Base-by-base conservation (phyloP, 1,140 invertebrate genomes). In the Aphaenogaster ashmeadi region DNA sequence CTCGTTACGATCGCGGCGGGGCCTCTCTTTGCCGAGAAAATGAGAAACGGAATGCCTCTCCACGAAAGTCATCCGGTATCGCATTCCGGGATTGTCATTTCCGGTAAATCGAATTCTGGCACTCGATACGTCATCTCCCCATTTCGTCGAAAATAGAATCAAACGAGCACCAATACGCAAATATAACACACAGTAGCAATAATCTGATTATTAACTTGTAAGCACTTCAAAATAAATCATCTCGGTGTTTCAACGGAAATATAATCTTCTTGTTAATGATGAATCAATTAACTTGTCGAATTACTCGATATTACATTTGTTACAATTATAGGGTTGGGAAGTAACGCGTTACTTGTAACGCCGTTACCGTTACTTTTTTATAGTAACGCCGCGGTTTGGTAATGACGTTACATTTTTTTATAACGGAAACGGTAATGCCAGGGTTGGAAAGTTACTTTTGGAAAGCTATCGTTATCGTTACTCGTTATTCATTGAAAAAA, bases 51-150 rank as follows among this genome's bases (percentile, higher is more conserved):
- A 7, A 5, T 41, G 27, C 41, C 21, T 47, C 60, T n/a, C 15
- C 27, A 47, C 36, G 27, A 78, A 44, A 78, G 9, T 21, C 58
- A 64, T 27, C 56, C 58, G 58, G 41, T 47, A 36, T 62, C 41
- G 7, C 75, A 47, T 79, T 47, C 58, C 75, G 18, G 9, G 36
- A 64, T 18, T n/a, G 41, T 41, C 58, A 47, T 79, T 79, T 79
- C 75, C 41, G 58, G 9, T 33, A 18, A 64, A 27, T 33, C 72
- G 15, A 62, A 62, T 41, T 60, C 8, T 15, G 1, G 11, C n/a
- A 18, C 36, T 41, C 38, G 38, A 62, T 58, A 62, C 3, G 38
- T 79, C 56, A 47, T n/a, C 27, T n/a, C 41, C 18, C 21, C 13
- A 13, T 47, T 47, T 66, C 21, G 15, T n/a, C 27, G 21, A 36